Base-by-base conservation (phyloP, 1,140 invertebrate genomes). In the Lasioglossum albipes region DNA sequence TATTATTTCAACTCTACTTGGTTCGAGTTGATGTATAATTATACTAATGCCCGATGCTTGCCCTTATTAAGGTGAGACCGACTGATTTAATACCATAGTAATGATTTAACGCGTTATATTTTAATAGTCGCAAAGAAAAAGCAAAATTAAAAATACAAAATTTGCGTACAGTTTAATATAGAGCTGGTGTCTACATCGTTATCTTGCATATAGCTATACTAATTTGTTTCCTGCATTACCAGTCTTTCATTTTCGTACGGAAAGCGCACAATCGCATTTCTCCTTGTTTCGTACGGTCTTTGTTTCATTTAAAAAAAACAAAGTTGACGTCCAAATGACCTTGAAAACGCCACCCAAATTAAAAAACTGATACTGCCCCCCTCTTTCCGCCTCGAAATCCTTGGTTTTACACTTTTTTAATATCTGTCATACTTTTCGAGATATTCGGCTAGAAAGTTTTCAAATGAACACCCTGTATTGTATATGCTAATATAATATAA, bases 121-220 rank as follows among this genome's bases (percentile, higher is more conserved):
- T 79, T 74, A 65, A 27, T 57, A 41, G 22, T 45, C 18, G n/a
- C 62, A 52, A 49, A 49, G 49, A 57, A 65, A 27, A 75, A 9
- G 66, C 7, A 2, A 64, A 65, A 41, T 16, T 36, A 20, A 9
- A 59, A n/a, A 59, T 42, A 62, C 27, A 67, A 66, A 81, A 85
- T 71, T 68, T 31, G 59, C 70, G 61, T 73, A 75, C 67, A 85
- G 85, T 85, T 85, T 85, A 85, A 85, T 85, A 85, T 85, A 76
- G 84, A 85, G 83, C 84, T 85, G 73, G 66, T 79, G 83, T 82
- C 72, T 66, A 70, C 75, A 78, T 70, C 5, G 27, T 45, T 75
- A 41, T 49, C 31, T 71, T 78, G 54, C 13, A 42, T 18, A 3
- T 72, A 75, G 20, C 41, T 22, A 18, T 54, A 52, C 52, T 71